Evolutionary conservation across 2,888 invertebrate species (phyloP).

Genomic region (Himalopsyche tibetana): DNA sequence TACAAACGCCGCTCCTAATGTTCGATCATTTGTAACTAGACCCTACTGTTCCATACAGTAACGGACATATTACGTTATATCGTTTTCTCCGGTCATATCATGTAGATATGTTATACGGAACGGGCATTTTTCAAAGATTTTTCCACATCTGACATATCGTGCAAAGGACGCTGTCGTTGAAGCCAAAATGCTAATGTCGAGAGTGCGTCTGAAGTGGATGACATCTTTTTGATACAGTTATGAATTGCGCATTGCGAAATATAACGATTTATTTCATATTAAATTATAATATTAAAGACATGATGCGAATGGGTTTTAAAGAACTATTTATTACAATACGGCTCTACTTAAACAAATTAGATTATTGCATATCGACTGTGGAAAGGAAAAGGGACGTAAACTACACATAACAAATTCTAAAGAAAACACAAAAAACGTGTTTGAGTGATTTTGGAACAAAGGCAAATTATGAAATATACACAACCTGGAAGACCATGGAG

Average conservation of each 20-base stretch:
- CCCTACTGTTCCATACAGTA: slow-evolving; percentile 55
- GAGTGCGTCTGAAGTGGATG: background rate
- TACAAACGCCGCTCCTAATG: slow-evolving; percentile 72
- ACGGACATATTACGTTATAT: slow-evolving; percentile 65
- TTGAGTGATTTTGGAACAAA: too few relatives aligned
- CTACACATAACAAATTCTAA: too few relatives aligned
- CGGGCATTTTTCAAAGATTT: slow-evolving; percentile 60
- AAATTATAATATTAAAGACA: too few relatives aligned
- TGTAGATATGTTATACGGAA: slow-evolving; percentile 52
- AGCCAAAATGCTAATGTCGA: slow-evolving; percentile 19
- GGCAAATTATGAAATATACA: too few relatives aligned
- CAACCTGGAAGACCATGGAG: too few relatives aligned
- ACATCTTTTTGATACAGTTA: background rate
- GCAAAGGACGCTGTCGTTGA: slow-evolving; percentile 12
- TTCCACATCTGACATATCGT: slow-evolving; percentile 33
- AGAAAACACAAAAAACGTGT: too few relatives aligned
- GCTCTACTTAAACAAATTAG: too few relatives aligned
- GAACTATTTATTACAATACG: too few relatives aligned
- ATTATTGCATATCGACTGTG: too few relatives aligned
- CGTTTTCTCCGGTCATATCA: slow-evolving; percentile 59
- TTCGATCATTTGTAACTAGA: slow-evolving; percentile 73
- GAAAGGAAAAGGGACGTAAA: too few relatives aligned
- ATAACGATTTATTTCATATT: too few relatives aligned
- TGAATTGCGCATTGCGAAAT: background rate
- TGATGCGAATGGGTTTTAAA: too few relatives aligned